Evolutionary conservation across 2,797 vertebrate genomes (phyloP).

Genomic region (Pyrrhura leucotis): DNA sequence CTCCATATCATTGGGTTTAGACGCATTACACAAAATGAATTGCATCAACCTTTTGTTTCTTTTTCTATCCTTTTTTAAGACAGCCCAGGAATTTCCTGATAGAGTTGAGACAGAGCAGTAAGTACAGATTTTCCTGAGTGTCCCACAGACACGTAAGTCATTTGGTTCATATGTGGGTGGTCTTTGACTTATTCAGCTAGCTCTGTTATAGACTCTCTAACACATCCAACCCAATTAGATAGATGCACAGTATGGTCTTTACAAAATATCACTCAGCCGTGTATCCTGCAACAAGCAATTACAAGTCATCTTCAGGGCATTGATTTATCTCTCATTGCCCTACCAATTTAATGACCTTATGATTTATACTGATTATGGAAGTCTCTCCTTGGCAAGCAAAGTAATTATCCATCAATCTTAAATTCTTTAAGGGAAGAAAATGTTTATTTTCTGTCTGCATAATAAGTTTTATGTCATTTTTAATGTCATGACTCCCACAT

Average conservation of each 20-base stretch:
- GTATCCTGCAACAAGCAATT: conserved; percentile 57
- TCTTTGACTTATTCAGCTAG: conserved; percentile 51
- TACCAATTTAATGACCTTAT: conserved; percentile 60
- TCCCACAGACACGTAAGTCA: conserved; percentile 49
- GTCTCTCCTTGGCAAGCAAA: conserved; percentile 42
- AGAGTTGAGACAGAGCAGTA: conserved; percentile 6
- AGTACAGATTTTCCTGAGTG: conserved; percentile 39
- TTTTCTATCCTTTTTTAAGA: not conserved
- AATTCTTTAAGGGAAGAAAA: conserved; percentile 60
- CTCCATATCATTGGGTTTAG: not conserved
- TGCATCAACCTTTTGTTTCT: conserved; percentile 31
- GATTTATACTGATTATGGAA: conserved; percentile 59
- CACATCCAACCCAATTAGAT: conserved; percentile 40
- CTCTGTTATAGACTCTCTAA: conserved; percentile 19
- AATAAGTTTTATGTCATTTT: conserved; percentile 65
- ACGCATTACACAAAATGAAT: conserved; percentile 3
- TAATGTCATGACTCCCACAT: conserved; percentile 63
- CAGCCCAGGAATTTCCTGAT: conserved; percentile 27
- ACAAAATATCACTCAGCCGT: conserved; percentile 49
- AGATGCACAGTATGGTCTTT: conserved; percentile 37
- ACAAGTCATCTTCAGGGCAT: conserved; percentile 45
- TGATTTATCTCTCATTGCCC: conserved; percentile 58
- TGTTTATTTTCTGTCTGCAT: conserved; percentile 69
- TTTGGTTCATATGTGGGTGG: conserved; percentile 59
- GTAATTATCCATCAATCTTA: conserved; percentile 63